These are phyloP conservation scores for Sarcoramphus papa DNA, from an alignment of 2,797 vertebrate genomes.

Conservation along the genomic window DNA sequence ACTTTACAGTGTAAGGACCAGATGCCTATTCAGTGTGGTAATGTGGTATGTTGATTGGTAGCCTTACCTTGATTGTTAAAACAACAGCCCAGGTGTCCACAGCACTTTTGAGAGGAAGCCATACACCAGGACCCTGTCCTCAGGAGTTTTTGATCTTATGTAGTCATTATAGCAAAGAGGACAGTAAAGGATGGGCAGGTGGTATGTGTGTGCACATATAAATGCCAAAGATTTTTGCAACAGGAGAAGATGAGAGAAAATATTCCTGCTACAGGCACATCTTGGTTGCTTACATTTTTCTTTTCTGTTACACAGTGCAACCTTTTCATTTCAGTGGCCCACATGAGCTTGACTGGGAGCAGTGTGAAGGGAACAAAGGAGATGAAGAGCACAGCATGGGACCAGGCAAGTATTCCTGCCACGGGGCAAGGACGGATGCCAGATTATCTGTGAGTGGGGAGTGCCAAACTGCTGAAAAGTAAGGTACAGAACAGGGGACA, in stretches of 20 bases:
- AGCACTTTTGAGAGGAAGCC: not conserved
- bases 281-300: not conserved
- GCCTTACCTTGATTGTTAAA: conserved; percentile 21
- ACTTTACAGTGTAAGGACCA: not conserved
- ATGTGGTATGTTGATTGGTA: conserved; percentile 16
- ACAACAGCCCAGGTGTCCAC: not conserved
- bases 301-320: not conserved
- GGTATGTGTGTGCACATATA: not conserved
- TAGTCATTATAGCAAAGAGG: conserved; percentile 24
- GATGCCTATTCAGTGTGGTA: not conserved
- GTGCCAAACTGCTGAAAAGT: not conserved
- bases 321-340: not conserved
- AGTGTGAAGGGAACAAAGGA: not conserved
- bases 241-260: conserved; percentile 6
- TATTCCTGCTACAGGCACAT: not conserved
- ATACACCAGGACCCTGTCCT: conserved; percentile 11
- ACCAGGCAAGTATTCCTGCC: conserved; percentile 1
- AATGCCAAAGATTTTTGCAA: conserved; percentile 43
- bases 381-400: not conserved
- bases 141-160: not conserved
- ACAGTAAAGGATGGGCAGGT: conserved; percentile 31
- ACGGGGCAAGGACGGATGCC: not conserved
- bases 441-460: not conserved
- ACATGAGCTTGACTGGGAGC: not conserved
- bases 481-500: not conserved